Evolutionary conservation across 2,888 invertebrate genomes (phyloP).

Genomic region (Hylaea fasciaria): DNA sequence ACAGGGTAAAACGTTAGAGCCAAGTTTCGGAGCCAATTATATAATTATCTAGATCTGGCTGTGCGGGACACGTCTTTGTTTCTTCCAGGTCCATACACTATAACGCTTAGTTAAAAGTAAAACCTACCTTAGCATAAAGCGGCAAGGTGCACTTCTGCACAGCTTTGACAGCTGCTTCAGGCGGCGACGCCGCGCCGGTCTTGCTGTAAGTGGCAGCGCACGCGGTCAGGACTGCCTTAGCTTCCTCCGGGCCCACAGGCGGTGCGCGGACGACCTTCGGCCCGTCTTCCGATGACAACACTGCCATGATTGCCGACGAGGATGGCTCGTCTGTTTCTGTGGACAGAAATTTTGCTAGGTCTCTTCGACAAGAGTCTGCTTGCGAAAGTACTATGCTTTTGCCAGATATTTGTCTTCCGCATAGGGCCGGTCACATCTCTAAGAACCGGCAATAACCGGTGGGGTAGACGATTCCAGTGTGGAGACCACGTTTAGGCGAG

Average conservation of each 20-base stretch:
- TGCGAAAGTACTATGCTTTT: too few species aligned
- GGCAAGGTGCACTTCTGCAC: slow-evolving; percentile 88
- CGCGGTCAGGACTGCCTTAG: slow-evolving; percentile 69
- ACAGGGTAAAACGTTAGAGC: too few species aligned
- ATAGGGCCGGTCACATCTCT: too few species aligned
- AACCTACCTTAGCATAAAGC: slow-evolving; percentile 87
- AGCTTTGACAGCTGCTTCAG: slow-evolving; percentile 85
- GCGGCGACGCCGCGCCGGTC: slow-evolving; percentile 85
- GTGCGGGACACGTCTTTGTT: too few species aligned
- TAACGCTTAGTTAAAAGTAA: neutral
- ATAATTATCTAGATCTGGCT: too few species aligned
- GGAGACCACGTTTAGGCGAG: too few species aligned
- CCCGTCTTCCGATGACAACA: slow-evolving; percentile 76
- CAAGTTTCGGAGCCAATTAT: too few species aligned
- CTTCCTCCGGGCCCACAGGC: slow-evolving; percentile 74
- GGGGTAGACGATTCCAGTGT: too few species aligned
- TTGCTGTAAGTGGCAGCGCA: slow-evolving; percentile 76
- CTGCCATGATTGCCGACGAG: slow-evolving; percentile 81
- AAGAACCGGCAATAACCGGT: too few species aligned
- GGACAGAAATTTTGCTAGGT: neutral
- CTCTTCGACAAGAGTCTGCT: neutral
- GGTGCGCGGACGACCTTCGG: slow-evolving; percentile 75
- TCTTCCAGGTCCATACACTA: too few species aligned
- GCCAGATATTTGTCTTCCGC: too few species aligned
- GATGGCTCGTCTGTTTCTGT: slow-evolving; percentile 77